Conservation (phyloP, 2,797 vertebrate species). For the Platalea minor region DNA sequence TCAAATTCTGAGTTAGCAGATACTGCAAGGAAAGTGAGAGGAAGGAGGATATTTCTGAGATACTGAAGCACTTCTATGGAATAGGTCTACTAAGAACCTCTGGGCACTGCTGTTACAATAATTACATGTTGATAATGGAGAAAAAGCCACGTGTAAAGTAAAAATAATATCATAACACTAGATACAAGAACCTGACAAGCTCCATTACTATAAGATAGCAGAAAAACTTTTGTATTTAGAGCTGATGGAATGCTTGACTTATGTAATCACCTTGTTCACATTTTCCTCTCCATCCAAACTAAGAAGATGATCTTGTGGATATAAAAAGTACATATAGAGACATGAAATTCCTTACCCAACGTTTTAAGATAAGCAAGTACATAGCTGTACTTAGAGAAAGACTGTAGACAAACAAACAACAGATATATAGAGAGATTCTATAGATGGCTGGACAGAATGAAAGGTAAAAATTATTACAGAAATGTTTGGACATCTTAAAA, state of each 20-base stretch:
- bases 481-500: constrained; percentile 64
- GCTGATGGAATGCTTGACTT: background rate
- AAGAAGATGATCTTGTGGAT: background rate
- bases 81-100: background rate
- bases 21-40: background rate
- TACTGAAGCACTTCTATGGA: background rate
- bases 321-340: background rate
- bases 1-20: background rate
- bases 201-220: background rate
- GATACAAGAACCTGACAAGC: background rate
- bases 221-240: background rate
- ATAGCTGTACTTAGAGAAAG: background rate
- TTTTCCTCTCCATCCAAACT: background rate
- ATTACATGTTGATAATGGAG: background rate
- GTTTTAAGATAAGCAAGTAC: background rate
- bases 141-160: background rate
- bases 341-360: background rate
- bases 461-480: constrained; percentile 60
- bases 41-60: background rate
- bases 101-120: background rate
- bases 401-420: background rate
- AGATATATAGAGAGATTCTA: background rate
- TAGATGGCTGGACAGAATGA: background rate
- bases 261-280: background rate
- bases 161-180: background rate